Conservation (phyloP, 64 coral and sea anemone genomes). For the Porites lutea region DNA sequence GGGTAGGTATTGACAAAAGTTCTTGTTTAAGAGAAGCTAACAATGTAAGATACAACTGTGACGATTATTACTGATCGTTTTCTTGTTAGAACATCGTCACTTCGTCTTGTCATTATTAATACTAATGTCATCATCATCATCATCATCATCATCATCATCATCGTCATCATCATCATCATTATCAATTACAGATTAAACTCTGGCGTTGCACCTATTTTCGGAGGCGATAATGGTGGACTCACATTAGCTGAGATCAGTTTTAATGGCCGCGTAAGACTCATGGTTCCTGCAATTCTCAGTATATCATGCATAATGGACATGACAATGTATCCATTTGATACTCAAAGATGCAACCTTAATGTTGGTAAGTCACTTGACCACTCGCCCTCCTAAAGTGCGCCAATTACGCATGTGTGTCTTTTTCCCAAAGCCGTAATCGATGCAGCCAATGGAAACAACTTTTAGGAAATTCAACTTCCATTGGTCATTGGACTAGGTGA, state of each 20-base stretch:
- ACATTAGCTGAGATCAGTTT: not conserved
- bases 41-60: too few species aligned
- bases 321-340: conserved; percentile 50
- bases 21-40: too few species aligned
- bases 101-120: too few species aligned
- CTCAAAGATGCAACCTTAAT: conserved; percentile 42
- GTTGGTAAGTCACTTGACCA: not conserved
- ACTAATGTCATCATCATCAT: not conserved
- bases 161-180: not conserved
- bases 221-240: not conserved
- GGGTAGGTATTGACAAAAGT: too few species aligned
- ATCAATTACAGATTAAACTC: not conserved
- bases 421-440: too few species aligned
- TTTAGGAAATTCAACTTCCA: too few species aligned
- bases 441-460: too few species aligned
- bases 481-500: too few species aligned
- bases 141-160: not conserved
- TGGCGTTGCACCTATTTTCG: conserved; percentile 1
- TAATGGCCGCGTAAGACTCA: conserved; percentile 8
- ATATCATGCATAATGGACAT: conserved; percentile 41
- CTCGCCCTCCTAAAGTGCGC: too few species aligned
- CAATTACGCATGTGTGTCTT: too few species aligned
- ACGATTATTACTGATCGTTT: too few species aligned
- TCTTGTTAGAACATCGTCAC: too few species aligned
- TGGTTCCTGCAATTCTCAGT: conserved; percentile 5